phyloP scores from a whole-genome alignment of 2,113 vertebrate genomes.

The Hemiscyllium ocellatum region DNA sequence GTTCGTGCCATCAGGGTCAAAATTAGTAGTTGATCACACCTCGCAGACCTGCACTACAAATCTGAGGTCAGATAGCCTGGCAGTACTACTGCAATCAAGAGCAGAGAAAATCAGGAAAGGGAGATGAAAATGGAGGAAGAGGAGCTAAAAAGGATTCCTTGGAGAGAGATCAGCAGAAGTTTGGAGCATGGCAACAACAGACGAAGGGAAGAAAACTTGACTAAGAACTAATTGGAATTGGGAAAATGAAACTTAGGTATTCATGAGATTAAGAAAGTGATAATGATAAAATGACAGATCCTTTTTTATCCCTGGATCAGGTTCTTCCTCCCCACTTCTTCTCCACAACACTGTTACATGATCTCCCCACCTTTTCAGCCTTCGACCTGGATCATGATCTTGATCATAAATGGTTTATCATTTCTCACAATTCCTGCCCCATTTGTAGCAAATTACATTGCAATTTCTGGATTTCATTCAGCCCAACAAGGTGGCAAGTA shows the following conservation, averaged over 20 bases:
- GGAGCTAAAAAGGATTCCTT: neutral
- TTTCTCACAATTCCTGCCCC: neutral
- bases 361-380: neutral
- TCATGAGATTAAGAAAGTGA: neutral
- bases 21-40: neutral
- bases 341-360: neutral
- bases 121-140: no score
- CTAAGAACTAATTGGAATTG: no score
- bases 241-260: neutral
- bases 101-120: no score
- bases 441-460: neutral
- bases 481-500: neutral
- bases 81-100: neutral
- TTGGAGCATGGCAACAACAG: neutral
- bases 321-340: neutral
- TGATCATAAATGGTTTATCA: neutral
- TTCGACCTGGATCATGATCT: neutral
- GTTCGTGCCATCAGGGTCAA: neutral
- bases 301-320: neutral
- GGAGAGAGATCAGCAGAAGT: neutral
- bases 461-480: neutral
- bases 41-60: neutral
- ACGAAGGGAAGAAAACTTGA: neutral
- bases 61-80: neutral
- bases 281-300: neutral